A percentile compares a stretch with the other conserved stretches of the same genome.
These are phyloP conservation scores for Karalla daura DNA, from an alignment of 2,797 vertebrate genomes.

Conservation along the genomic window DNA sequence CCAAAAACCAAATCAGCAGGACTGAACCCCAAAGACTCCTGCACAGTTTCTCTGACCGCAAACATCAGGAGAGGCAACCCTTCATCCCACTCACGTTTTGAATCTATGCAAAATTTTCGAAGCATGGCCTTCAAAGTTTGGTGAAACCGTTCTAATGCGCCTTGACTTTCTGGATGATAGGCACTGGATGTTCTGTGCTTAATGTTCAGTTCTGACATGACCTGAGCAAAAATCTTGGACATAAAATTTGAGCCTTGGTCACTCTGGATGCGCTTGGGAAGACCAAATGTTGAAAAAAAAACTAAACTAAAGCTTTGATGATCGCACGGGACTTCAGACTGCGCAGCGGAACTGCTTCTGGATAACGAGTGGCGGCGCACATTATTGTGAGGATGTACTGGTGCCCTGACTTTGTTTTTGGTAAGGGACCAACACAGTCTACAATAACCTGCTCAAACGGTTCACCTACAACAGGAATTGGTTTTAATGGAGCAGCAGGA, in stretches of 20 bases:
- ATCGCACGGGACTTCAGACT: fast-evolving
- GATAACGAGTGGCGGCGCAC: neutral
- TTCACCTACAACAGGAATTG: neutral
- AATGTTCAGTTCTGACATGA: neutral
- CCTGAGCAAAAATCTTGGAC: neutral
- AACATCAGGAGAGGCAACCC: neutral
- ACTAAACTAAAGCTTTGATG: fast-evolving
- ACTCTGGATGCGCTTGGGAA: neutral
- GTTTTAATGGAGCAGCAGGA: neutral
- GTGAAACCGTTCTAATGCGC: neutral
- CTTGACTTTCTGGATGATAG: neutral
- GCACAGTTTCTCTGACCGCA: neutral
- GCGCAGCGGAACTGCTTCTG: neutral
- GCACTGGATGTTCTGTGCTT: neutral
- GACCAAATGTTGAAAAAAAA: neutral
- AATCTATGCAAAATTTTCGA: neutral
- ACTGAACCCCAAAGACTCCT: neutral
- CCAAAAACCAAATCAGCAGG: neutral
- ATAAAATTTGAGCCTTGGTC: neutral
- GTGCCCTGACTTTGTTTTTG: neutral
- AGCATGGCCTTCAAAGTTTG: neutral
- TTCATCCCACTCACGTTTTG: neutral
- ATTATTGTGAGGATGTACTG: neutral
- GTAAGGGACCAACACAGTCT: neutral
- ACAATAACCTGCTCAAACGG: neutral